Conservation (phyloP, 1,140 invertebrate species). For the Drosophila nebulosa region DNA sequence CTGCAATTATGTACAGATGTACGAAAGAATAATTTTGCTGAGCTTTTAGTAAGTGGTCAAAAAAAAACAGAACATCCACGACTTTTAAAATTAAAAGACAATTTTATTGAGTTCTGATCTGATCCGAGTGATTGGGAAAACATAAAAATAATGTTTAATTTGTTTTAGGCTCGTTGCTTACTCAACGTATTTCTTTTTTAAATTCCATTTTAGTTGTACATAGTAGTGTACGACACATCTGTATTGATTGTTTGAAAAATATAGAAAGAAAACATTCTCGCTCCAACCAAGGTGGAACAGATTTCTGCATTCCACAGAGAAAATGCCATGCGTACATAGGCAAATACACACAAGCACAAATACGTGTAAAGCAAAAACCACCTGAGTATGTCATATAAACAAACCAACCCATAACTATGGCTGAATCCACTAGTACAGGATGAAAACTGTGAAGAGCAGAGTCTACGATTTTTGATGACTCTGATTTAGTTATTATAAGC, state of each 20-base stretch:
- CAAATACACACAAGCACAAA: neutral
- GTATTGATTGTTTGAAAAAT: neutral
- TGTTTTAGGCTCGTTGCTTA: neutral
- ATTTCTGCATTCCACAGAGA: slow-evolving; percentile 47
- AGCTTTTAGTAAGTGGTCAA: too few species aligned
- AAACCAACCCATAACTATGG: slow-evolving; percentile 30
- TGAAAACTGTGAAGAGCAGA: neutral
- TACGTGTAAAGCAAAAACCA: slow-evolving; percentile 38
- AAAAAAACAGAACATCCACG: too few species aligned
- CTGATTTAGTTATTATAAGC: neutral
- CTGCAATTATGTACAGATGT: too few species aligned
- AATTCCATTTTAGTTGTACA: neutral
- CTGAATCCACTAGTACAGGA: neutral
- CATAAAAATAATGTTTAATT: neutral
- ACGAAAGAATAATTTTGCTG: too few species aligned
- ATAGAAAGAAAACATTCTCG: slow-evolving; percentile 15
- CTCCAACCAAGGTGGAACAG: slow-evolving; percentile 46
- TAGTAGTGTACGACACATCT: neutral
- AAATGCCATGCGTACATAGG: slow-evolving; percentile 19
- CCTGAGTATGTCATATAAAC: slow-evolving; percentile 56
- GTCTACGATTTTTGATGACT: slow-evolving; percentile 1
- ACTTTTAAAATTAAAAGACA: too few species aligned
- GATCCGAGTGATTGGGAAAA: too few species aligned
- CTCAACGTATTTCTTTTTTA: neutral
- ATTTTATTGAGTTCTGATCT: too few species aligned